Evolutionary conservation across 2,888 invertebrate species (phyloP), one percentile per base, ranked within the genome.

Genomic region (Tetragnatha montana): DNA sequence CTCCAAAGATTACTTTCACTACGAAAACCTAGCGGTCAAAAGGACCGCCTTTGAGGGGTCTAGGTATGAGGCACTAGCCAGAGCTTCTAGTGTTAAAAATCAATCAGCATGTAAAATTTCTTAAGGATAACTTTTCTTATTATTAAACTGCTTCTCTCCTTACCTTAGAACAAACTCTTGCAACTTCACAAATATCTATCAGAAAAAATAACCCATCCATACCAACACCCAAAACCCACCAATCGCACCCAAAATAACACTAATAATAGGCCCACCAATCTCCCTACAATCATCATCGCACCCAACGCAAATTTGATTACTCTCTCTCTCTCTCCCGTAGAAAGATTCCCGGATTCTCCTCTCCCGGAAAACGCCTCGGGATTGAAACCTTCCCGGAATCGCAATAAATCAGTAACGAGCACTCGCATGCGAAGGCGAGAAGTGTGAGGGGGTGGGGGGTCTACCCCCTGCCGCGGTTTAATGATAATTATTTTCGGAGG

Each of bases 401-500:
- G 70, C 70, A 50, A 78, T 85, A 78, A 85, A 85, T 85, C 84
- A 85, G 22, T 76, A 81, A 73, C 73, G 71, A 22, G 73, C 19
- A 51, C 21, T 19, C 51, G 12, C 51, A 12, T n/a, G 19, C 71
- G 8, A 82, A 3, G 49, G 17, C 47, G 21, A 19, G 50, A 21
- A 17, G 10, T 50, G 78, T 17, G 22, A 22, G 79, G 22, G 60
- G 8, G 19, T 10, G 50, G 14, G 73, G n/a, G 71, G 21, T 17
- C 71, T 19, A 51, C 19, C 8, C 50, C 10, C n/a, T 17, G 69
- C 85, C 70, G 51, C 49, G 50, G 21, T 85, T 85, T 78, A 85
- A 85, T 85, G 85, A 78, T 76, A 78, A 85, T 85, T 85, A 78
- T 70, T 85, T 70, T 49, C 84, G 10, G 71, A 70, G 78, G n/a